Evolutionary conservation across 2,797 vertebrate genomes (phyloP), one percentile per base, ranked within the genome.

Genomic region (Ptychadena robeensis): DNA sequence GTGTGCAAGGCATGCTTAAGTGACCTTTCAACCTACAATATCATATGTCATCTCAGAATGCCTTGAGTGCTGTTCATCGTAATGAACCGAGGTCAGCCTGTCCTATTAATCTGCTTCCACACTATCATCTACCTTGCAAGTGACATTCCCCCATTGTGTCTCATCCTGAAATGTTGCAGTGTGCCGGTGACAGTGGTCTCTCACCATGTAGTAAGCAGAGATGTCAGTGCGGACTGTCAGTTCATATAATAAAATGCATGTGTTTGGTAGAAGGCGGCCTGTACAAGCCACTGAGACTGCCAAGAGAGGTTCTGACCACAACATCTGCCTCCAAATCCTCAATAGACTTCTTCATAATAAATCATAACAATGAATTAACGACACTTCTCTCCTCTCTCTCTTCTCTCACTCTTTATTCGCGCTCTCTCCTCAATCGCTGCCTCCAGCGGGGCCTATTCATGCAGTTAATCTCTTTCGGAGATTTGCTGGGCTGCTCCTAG

Each of bases 271-370:
- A 34, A 64, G 61, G 27, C 31, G 25, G 66, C 28, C 32, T 30
- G 38, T 34, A 67, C 30, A n/a, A 79, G 68, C 35, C 59, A 61
- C 14, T 61, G 9, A 44, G 38, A 38, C 68, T 72, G 74, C 74
- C 75, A 79, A 32, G 32, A 79, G 44, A 40, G 70, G 64, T 72
- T 69, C 63, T 79, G 76, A 79, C 82, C 76, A 84, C 76, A 84
- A 79, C 76, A 80, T 79, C 82, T 84, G 76, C 78, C 73, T 69
- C 63, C 35, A 37, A 85, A 85, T 80, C 70, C 82, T 79, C 82
- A 44, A 68, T 79, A 80, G 75, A 79, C 32, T 73, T 44, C 67
- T 22, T 64, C 78, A 80, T 84, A 84, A 84, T 80, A 69, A 79
- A 84, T 84, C 82, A 73, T 73, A 74, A 84, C 76, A 80, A 80